Evolutionary conservation across 1,140 invertebrate species (phyloP).

Genomic region (Zaprionus kolodkinae): DNA sequence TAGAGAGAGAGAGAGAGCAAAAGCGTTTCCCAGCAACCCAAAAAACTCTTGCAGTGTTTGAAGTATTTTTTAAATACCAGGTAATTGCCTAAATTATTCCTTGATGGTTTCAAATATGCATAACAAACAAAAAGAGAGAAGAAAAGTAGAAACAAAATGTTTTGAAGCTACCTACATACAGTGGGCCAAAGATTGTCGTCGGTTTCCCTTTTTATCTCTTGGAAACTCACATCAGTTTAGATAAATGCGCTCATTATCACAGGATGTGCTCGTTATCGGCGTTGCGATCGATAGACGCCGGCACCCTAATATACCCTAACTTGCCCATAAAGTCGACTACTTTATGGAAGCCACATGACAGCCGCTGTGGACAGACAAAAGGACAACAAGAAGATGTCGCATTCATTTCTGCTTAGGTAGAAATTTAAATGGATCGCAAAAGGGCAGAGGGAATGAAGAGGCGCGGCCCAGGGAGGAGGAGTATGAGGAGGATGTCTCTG

Average conservation of each 20-base stretch:
- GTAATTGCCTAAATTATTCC: constrained; percentile 5
- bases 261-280: constrained; percentile 78
- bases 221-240: constrained; percentile 51
- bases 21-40: too few species aligned
- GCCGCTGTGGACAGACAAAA: constrained; percentile 70
- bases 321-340: constrained; percentile 67
- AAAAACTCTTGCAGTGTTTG: constrained; percentile 12
- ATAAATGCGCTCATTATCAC: constrained; percentile 83
- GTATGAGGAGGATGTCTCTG: neutral
- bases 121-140: constrained; percentile 22
- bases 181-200: constrained; percentile 30
- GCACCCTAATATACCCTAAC: constrained; percentile 23
- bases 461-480: too few species aligned
- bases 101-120: constrained; percentile 41
- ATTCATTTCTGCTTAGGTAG: constrained; percentile 48
- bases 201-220: constrained; percentile 49
- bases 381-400: too few species aligned
- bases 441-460: neutral
- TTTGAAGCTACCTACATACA: constrained; percentile 39
- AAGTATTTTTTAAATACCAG: constrained; percentile 13
- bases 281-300: constrained; percentile 70
- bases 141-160: constrained; percentile 4
- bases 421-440: constrained; percentile 71
- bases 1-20: too few species aligned
- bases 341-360: constrained; percentile 74